Evolutionary conservation across 1,140 invertebrate species (phyloP).

Genomic region (Marisa cornuarietis): DNA sequence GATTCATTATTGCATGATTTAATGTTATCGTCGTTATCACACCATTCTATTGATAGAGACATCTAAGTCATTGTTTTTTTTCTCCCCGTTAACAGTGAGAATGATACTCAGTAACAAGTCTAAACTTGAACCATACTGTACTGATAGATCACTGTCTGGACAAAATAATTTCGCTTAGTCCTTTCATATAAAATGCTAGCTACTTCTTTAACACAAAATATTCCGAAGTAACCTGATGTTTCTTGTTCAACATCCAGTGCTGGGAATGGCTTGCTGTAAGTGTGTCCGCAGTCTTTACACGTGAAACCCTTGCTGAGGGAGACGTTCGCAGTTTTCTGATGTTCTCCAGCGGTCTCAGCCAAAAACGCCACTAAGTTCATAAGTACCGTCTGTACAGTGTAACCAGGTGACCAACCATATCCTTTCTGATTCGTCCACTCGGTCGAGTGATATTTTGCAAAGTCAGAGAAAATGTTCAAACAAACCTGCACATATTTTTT

Average conservation of each 20-base stretch:
- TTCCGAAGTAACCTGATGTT: constrained; percentile 13
- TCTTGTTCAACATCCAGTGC: constrained; percentile 33
- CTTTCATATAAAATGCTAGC: neutral
- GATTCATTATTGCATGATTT: no score
- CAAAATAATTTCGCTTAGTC: neutral
- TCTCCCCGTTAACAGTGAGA: neutral
- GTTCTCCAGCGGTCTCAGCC: constrained; percentile 37
- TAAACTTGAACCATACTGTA: neutral
- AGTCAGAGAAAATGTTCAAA: constrained; percentile 55
- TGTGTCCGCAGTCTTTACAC: constrained; percentile 54
- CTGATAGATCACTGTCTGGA: neutral
- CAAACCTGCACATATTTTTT: constrained; percentile 35
- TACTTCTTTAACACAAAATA: neutral
- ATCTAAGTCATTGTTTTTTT: no score
- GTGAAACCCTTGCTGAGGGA: constrained; percentile 35
- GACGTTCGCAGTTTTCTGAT: neutral
- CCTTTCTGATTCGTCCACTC: constrained; percentile 56
- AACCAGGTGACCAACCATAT: constrained; percentile 54
- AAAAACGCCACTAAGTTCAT: constrained; percentile 55
- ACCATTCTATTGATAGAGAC: no score
- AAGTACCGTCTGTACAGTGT: constrained; percentile 54
- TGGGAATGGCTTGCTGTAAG: constrained; percentile 48
- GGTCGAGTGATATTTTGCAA: constrained; percentile 46
- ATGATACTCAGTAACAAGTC: neutral
- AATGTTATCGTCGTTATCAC: no score